phyloP scores from a whole-genome alignment of 2,113 vertebrate species.

The Theristicus caerulescens region DNA sequence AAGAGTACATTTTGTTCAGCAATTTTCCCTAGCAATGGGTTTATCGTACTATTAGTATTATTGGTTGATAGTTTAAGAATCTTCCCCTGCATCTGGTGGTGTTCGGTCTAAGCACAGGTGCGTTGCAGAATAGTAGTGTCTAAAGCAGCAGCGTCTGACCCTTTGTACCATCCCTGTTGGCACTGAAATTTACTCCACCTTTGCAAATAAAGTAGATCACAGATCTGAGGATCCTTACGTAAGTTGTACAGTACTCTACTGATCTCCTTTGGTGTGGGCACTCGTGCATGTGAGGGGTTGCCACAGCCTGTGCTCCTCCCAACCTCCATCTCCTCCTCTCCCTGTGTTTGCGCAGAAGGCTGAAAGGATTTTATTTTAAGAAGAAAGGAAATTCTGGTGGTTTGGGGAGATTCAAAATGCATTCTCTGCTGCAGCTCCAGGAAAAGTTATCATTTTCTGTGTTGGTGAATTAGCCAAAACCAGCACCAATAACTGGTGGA shows the following conservation, averaged over 20 bases:
- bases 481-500: background rate
- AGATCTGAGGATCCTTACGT: background rate
- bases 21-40: background rate
- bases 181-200: background rate
- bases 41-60: rapidly evolving
- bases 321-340: background rate
- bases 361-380: background rate
- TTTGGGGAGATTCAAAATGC: background rate
- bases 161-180: background rate
- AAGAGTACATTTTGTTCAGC: background rate
- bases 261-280: background rate
- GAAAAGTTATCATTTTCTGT: background rate
- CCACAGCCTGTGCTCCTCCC: background rate
- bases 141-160: background rate
- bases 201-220: background rate
- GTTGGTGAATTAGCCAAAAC: background rate
- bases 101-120: background rate
- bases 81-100: background rate
- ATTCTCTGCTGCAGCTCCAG: background rate
- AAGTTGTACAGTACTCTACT: background rate
- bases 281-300: background rate
- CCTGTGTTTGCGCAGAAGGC: background rate
- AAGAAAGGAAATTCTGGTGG: background rate
- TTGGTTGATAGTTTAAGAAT: background rate
- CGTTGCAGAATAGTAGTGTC: background rate